Evolutionary conservation across 2,797 vertebrate species (phyloP), one percentile per base, ranked within the genome.

Genomic region (Parauchenoglanis punctatus): DNA sequence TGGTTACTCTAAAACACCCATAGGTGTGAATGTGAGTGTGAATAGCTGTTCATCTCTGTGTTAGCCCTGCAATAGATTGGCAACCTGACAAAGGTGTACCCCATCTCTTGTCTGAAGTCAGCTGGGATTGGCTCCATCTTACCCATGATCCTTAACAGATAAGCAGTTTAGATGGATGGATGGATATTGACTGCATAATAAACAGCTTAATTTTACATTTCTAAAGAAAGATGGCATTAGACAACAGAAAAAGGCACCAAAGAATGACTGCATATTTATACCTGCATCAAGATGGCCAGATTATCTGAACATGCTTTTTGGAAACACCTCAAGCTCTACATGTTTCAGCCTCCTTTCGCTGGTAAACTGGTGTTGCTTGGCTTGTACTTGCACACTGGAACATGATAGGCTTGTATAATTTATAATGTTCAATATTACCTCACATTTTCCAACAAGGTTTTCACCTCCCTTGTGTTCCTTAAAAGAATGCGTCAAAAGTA

Each of bases 401-500:
- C 59, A 63, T 65, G 59, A 82, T 82, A 82, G 59, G 15, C 40
- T 82, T 82, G 80, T 81, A 31, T 78, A 28, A 82, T 46, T 67
- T 67, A 65, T 65, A 65, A 65, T 82, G 61, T 46, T 67, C 4
- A 49, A 31, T 31, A 65, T 49, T 67, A 82, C 18, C 44, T 67
- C 61, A 82, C 44, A 49, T 67, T 65, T 82, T 63, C 80, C 59
- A 46, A 46, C 40, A 46, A 46, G 31, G 13, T 81, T 58, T 63
- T 81, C 23, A 61, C 35, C 31, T 76, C 13, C 15, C 28, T 44
- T 2, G 4, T 80, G 56, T 80, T 80, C 40, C 18, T 13, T 81
- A 25, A 44, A 59, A 81, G 18, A 81, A 59, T 25, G 3, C 0
- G 6, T 46, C 78, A 81, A 59, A 18, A n/a, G 76, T 46, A 63